Evolutionary conservation across 2,113 vertebrate species (phyloP).

Genomic region (Peromyscus maniculatus): DNA sequence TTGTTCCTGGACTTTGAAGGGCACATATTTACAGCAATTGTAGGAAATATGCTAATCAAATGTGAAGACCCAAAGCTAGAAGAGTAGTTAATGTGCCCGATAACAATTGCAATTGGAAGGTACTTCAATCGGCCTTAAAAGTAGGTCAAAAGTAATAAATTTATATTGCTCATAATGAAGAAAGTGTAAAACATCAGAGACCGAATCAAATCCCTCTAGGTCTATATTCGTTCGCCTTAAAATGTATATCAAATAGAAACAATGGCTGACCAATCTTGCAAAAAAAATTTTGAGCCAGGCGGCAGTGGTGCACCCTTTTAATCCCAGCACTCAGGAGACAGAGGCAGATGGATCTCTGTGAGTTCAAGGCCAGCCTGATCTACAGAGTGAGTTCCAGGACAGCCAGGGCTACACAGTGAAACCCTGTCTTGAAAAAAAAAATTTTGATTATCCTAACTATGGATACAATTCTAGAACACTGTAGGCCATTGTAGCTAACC

Average conservation of each 20-base stretch:
- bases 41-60: not conserved
- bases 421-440: not conserved
- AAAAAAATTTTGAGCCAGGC: not conserved
- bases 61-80: not conserved
- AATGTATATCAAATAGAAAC: conserved; percentile 41
- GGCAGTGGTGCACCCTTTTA: not conserved
- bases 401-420: not conserved
- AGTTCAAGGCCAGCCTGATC: not conserved
- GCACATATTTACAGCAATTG: not conserved
- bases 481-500: not conserved
- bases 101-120: conserved; percentile 23
- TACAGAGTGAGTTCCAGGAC: not conserved
- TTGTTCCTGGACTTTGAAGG: not conserved
- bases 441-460: conserved; percentile 8
- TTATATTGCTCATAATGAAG: not conserved
- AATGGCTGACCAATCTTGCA: not conserved
- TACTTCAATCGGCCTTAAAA: not conserved
- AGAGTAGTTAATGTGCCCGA: not conserved
- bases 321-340: not conserved
- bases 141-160: conserved; percentile 15
- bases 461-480: not conserved
- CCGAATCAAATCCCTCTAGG: not conserved
- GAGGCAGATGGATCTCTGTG: not conserved
- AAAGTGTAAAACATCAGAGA: not conserved
- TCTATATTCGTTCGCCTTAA: not conserved